Conservation (phyloP, 1,140 invertebrate genomes). For the Colletes gigas region DNA sequence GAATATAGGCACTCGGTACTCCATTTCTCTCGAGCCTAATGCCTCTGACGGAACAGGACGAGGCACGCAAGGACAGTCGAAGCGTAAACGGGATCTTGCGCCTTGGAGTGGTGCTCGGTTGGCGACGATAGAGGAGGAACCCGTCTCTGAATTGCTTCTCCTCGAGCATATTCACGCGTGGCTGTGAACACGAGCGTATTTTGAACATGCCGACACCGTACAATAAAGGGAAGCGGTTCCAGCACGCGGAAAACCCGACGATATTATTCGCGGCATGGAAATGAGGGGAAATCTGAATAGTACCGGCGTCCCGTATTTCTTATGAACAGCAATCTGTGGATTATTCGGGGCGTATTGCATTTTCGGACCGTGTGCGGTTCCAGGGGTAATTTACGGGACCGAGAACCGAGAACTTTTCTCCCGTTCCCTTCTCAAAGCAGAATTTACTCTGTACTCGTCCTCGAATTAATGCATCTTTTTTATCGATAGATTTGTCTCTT, state of each 20-base stretch:
- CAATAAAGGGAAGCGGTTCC: neutral
- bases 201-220: neutral
- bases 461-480: no score
- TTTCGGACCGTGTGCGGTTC: neutral
- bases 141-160: neutral
- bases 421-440: no score
- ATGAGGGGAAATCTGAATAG: conserved; percentile 7
- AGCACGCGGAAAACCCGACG: neutral
- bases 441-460: no score
- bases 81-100: neutral
- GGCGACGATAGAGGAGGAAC: neutral
- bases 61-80: no score
- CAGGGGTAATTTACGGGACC: neutral
- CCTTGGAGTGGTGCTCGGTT: neutral
- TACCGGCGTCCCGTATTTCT: neutral
- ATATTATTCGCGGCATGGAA: conserved; percentile 14
- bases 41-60: no score
- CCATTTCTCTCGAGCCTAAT: no score
- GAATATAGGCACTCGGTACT: no score
- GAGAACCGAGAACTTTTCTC: neutral
- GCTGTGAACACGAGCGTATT: neutral
- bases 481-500: no score
- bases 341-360: conserved; percentile 24
- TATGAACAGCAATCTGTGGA: conserved; percentile 8
- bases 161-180: neutral